phyloP scores from a whole-genome alignment of 2,113 vertebrate genomes.

The Phalacrocorax brasilianus region DNA sequence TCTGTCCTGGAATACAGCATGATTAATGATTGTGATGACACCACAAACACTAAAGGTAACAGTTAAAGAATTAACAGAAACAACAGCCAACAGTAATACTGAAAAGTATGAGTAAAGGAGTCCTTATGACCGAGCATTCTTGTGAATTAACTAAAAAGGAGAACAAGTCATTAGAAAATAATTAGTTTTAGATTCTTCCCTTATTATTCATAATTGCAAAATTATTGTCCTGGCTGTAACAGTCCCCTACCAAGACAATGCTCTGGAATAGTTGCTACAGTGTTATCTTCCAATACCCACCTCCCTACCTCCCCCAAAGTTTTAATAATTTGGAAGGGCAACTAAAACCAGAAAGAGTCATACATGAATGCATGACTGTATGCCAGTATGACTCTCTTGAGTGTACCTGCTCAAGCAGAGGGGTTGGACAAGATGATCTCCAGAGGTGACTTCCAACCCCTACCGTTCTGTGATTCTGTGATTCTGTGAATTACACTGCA shows the following conservation, averaged over 20 bases:
- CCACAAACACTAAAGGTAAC: neutral
- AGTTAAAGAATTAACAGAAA: neutral
- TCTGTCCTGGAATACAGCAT: neutral
- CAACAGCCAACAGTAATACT: neutral
- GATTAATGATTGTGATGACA: neutral
- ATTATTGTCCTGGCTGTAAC: neutral
- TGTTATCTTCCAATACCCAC: neutral
- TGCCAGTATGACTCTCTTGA: too few species aligned
- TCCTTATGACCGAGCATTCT: neutral
- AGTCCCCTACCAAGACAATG: neutral
- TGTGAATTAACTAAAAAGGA: neutral
- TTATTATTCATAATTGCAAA: neutral
- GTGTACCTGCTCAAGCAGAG: too few species aligned
- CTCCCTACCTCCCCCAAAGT: too few species aligned
- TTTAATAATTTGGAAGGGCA: neutral
- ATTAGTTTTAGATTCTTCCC: neutral
- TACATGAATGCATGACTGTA: neutral
- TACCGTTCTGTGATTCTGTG: too few species aligned
- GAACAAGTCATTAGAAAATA: neutral
- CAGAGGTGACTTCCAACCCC: too few species aligned
- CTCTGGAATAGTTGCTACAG: neutral
- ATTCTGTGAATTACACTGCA: neutral
- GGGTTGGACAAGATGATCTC: too few species aligned
- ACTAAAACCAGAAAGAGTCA: neutral
- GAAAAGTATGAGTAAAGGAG: neutral